Percentiles rank a stretch among this genome's conserved stretches.
Conservation (phyloP, 2,113 vertebrate species). For the Enhydra lutris region DNA sequence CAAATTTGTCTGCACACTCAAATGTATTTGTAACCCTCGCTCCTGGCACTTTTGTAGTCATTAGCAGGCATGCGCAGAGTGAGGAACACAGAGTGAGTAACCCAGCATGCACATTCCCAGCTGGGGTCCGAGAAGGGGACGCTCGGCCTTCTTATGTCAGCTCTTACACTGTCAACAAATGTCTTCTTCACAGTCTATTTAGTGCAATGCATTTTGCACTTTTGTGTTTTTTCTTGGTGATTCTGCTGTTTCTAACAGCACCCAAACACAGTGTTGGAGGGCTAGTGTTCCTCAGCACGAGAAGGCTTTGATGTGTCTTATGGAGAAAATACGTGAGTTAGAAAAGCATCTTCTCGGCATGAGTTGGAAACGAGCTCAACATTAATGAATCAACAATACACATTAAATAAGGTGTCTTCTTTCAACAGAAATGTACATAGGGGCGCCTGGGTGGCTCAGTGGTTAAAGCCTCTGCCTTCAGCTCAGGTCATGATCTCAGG, state of each 20-base stretch:
- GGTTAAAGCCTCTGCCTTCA: too few relatives aligned
- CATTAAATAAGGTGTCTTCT: neutral
- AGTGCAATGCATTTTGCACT: neutral
- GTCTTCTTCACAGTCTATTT: neutral
- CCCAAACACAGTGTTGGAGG: neutral
- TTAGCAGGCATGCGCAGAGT: neutral
- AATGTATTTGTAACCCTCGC: neutral
- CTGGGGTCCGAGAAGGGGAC: neutral
- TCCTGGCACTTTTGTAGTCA: neutral
- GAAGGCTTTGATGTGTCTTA: neutral
- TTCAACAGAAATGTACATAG: slow-evolving; percentile 9
- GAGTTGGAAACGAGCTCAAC: neutral
- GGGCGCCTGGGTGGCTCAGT: too few relatives aligned
- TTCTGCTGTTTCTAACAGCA: neutral
- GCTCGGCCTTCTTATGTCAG: neutral
- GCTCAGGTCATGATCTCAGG: too few relatives aligned
- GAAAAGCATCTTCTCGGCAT: neutral
- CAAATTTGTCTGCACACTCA: neutral
- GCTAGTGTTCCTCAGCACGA: neutral
- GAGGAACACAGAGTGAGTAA: neutral
- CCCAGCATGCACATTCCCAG: neutral
- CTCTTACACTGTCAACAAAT: neutral
- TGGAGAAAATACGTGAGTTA: neutral
- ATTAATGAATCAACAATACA: neutral
- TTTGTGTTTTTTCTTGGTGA: neutral